phyloP scores from a whole-genome alignment of 2,113 vertebrate genomes.

The Struthio camelus region DNA sequence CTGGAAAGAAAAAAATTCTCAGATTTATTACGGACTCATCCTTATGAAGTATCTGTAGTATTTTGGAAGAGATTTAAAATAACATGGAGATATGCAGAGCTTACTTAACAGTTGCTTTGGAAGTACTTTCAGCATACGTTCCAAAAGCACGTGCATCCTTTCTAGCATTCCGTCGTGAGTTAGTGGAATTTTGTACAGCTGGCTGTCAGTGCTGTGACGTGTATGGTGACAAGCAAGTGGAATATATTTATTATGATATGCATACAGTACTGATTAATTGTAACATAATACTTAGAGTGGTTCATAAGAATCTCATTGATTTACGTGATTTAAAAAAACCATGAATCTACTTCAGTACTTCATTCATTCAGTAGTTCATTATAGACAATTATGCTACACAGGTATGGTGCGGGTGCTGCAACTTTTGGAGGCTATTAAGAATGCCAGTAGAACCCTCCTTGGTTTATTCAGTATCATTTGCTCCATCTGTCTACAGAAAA shows the following conservation, averaged over 20 bases:
- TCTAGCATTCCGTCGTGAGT: neutral
- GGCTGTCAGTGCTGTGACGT: neutral
- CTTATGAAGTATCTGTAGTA: neutral
- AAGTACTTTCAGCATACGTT: neutral
- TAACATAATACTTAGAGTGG: neutral
- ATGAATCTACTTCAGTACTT: neutral
- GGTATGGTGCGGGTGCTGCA: neutral
- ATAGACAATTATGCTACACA: neutral
- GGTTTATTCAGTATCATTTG: neutral
- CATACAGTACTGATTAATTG: neutral
- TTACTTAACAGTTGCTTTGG: neutral
- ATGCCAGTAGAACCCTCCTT: neutral
- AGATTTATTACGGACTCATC: neutral
- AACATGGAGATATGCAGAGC: neutral
- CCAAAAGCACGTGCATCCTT: neutral
- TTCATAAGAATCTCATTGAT: neutral
- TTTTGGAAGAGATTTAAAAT: neutral
- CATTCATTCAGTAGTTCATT: too few relatives aligned
- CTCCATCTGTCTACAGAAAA: neutral
- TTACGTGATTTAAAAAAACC: neutral
- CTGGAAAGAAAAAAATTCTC: neutral
- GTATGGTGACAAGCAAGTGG: neutral
- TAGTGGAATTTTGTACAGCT: neutral
- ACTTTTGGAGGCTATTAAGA: neutral
- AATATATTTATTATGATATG: neutral